Percentiles rank a stretch among this genome's conserved stretches.
phyloP scores from a whole-genome alignment of 2,797 vertebrate genomes.

The Liparis tanakae region DNA sequence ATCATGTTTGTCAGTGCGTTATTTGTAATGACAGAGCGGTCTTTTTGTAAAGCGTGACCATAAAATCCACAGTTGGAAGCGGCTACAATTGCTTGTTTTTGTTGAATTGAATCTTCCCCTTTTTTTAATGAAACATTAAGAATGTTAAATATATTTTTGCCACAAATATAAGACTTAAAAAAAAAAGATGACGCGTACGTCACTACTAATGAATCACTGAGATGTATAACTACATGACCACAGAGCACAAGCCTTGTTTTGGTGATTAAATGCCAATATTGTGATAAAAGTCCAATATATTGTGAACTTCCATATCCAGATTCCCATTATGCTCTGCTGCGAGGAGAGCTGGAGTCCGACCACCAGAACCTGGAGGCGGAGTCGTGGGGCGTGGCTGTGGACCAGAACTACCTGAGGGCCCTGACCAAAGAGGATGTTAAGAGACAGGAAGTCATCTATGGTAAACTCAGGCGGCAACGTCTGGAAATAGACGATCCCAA shows the following conservation, averaged over 20 bases:
- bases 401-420: conserved; percentile 82
- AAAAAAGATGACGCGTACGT: conserved; percentile 7
- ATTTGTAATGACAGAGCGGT: not conserved
- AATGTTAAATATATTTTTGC: not conserved
- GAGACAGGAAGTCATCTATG: conserved; percentile 94
- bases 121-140: not conserved
- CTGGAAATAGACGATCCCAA: not conserved
- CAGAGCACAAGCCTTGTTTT: conserved; percentile 5
- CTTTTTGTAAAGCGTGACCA: not conserved
- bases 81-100: not conserved
- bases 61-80: not conserved
- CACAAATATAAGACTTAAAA: not conserved
- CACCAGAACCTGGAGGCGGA: conserved; percentile 89
- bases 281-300: too few species aligned
- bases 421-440: conserved; percentile 86
- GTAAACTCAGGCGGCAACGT: conserved; percentile 72
- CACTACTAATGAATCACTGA: conserved; percentile 18
- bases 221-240: conserved; percentile 14
- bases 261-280: too few species aligned
- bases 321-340: conserved; percentile 79
- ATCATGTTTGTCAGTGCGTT: not conserved
- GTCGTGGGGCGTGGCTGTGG: conserved; percentile 92
- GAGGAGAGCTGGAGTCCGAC: conserved; percentile 85
- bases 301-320: conserved; percentile 76
- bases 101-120: not conserved